Percentiles rank a stretch among this genome's conserved stretches.
Evolutionary conservation across 2,888 invertebrate species (phyloP).

Genomic region (Apotomis turbidana): DNA sequence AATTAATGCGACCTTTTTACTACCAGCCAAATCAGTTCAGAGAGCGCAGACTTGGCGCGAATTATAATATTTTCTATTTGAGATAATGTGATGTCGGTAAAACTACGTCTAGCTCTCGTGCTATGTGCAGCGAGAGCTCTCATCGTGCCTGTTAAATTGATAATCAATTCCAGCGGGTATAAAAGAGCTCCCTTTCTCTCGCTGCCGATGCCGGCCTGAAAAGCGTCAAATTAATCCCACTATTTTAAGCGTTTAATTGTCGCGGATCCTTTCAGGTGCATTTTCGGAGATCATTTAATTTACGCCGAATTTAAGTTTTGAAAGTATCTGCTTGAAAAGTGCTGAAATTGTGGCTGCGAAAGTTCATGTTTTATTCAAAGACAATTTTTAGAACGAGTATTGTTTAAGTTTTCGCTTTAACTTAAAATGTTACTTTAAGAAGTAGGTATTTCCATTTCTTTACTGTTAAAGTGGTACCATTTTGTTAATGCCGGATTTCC

Average conservation of each 20-base stretch:
- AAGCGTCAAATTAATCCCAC: slow-evolving; percentile 48
- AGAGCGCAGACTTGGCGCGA: no score
- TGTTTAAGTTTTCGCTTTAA: no score
- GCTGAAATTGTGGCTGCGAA: no score
- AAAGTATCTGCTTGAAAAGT: not conserved
- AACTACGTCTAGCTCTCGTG: not conserved
- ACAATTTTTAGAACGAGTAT: no score
- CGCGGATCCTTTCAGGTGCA: slow-evolving; percentile 17
- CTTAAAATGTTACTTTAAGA: no score
- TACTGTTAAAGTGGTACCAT: no score
- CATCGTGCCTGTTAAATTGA: slow-evolving; percentile 56
- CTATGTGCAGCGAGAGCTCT: slow-evolving; percentile 48
- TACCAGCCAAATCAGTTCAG: no score
- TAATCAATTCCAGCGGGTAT: slow-evolving; percentile 54
- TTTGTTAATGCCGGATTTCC: no score
- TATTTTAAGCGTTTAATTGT: slow-evolving; percentile 34
- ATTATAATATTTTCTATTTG: no score
- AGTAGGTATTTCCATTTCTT: no score
- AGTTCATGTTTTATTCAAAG: no score
- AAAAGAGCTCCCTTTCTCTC: slow-evolving; percentile 50
- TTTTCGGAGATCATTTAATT: slow-evolving; percentile 17
- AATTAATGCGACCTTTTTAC: no score
- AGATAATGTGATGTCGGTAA: not conserved
- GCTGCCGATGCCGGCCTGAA: slow-evolving; percentile 45
- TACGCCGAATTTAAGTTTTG: slow-evolving; percentile 4